phyloP scores from a whole-genome alignment of 2,113 vertebrate genomes.

The Chloroceryle aenea region DNA sequence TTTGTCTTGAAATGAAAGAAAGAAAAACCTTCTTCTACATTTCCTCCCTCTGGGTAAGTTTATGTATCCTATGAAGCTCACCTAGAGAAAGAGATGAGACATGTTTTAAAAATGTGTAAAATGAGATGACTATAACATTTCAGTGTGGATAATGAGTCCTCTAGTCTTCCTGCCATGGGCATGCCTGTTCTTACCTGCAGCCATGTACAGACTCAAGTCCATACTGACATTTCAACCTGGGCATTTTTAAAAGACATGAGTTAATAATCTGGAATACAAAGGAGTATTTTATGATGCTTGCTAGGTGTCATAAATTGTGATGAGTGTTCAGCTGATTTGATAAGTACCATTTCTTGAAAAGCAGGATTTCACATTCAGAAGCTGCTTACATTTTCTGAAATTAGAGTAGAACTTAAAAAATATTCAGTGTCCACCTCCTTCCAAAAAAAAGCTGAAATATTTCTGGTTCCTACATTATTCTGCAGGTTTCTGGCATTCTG shows the following conservation, averaged over 20 bases:
- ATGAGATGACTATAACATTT: not conserved
- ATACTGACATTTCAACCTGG: not conserved
- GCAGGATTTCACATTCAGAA: not conserved
- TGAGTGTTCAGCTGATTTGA: not conserved
- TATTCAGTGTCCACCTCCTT: accelerated
- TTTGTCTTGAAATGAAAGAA: not conserved
- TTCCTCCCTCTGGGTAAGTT: not conserved
- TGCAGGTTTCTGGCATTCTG: not conserved
- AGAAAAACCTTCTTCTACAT: not conserved
- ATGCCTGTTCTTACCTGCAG: not conserved
- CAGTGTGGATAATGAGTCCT: not conserved
- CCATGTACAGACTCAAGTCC: not conserved
- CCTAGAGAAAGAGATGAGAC: not conserved
- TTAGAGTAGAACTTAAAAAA: not conserved
- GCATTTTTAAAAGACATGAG: not conserved
- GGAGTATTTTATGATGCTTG: not conserved
- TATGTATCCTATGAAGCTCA: not conserved
- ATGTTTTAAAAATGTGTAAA: not conserved
- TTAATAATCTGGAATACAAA: not conserved
- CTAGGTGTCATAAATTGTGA: not conserved
- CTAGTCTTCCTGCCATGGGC: not conserved
- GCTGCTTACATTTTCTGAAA: not conserved
- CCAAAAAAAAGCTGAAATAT: not conserved
- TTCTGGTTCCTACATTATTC: not conserved
- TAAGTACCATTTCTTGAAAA: not conserved